Conservation (phyloP, 2,888 invertebrate genomes). For the Nomada ferruginata region DNA sequence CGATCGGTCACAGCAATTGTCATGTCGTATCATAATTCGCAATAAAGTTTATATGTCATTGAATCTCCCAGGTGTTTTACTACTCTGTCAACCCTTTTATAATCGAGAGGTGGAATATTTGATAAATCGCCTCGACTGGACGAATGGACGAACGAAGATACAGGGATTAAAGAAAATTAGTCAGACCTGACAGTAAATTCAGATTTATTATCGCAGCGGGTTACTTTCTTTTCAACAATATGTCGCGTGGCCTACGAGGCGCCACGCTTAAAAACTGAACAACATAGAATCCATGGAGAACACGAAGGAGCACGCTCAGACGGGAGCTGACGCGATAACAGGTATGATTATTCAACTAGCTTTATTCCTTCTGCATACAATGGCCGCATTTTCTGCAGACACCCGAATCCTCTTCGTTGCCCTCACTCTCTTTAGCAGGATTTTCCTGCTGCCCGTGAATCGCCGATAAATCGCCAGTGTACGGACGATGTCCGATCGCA, state of each 20-base stretch:
- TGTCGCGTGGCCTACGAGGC: neutral
- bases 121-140: no score
- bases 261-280: slow-evolving; percentile 24
- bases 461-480: slow-evolving; percentile 50
- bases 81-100: neutral
- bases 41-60: slow-evolving; percentile 55
- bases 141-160: neutral
- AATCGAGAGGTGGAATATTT: neutral
- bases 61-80: neutral
- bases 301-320: slow-evolving; percentile 21
- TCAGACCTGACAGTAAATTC: slow-evolving; percentile 25
- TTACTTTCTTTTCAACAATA: slow-evolving; percentile 53
- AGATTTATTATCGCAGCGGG: slow-evolving; percentile 52
- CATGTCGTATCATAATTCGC: slow-evolving; percentile 23
- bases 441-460: slow-evolving; percentile 8
- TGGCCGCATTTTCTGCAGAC: slow-evolving; percentile 79
- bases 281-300: slow-evolving; percentile 45
- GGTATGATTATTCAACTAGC: slow-evolving; percentile 12
- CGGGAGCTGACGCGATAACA: slow-evolving; percentile 7
- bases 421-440: slow-evolving; percentile 8
- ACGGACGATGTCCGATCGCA: slow-evolving; percentile 76
- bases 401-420: neutral
- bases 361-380: slow-evolving; percentile 44
- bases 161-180: neutral
- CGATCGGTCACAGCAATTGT: slow-evolving; percentile 33